Base-by-base conservation (phyloP, 2,797 vertebrate genomes). In the Parauchenoglanis ngamensis region DNA sequence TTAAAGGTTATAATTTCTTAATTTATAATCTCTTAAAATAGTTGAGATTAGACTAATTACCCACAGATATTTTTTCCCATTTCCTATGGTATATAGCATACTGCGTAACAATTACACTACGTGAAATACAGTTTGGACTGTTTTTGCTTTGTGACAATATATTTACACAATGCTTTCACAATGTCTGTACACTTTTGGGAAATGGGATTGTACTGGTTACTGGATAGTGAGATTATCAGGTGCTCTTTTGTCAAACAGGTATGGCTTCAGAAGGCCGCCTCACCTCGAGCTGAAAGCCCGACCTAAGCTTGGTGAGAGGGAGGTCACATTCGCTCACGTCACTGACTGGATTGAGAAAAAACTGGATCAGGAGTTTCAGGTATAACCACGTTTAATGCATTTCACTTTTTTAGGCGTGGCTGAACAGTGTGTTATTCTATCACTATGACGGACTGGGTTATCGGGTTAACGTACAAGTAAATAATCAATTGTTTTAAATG, bases 281-380 rank as follows among this genome's bases (percentile, higher is more conserved):
- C 96, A 97, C 90, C 90, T 99, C 87, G 97, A 98, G 93, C 94
- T 99, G 84, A 99, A 99, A 95, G 98, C 98, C 0, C 95, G 98
- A 86, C 98, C 98, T 83, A 99, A 99, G 94, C 97, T 99, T 21
- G 98, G 98, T 0, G 98, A 99, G 93, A 96, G 98, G 92, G 97
- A 99, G 94, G 98, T 99, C 61, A 99, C 98, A 70, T 94, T 99
- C 79, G 98, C 95, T 89, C 98, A 99, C 13, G 96, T 99, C 86
- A 99, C 98, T 0, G 98, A 99, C 85, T 99, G 98, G 98, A 99
- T 99, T 80, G 98, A 99, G 92, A 99, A 96, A 95, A 99, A 98
- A 92, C 94, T 99, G 90, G 96, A 99, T 90, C 98, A 99, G 91
- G 98, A 99, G 92, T 99, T 99, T 93, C 98, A 99, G 97, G 98